phyloP scores from a whole-genome alignment of 2,888 invertebrate genomes.

The Tanytarsus gracilentus region DNA sequence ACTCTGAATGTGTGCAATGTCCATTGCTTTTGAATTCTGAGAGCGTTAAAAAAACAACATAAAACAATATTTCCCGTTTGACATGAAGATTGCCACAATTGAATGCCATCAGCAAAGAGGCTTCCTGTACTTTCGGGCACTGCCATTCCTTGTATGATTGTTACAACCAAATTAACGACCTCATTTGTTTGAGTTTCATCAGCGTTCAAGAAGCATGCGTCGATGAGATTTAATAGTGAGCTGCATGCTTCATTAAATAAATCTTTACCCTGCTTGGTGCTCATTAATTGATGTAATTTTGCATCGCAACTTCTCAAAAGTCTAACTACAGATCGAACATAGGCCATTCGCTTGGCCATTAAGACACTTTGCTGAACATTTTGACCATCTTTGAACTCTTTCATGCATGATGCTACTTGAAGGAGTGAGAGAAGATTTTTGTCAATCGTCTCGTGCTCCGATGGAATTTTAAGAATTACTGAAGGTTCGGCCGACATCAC shows the following conservation, averaged over 20 bases:
- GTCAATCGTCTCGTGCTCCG: slow-evolving; percentile 48
- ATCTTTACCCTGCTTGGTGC: slow-evolving; percentile 36
- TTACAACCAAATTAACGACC: slow-evolving; percentile 39
- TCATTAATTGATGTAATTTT: slow-evolving; percentile 39
- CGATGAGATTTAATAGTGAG: slow-evolving; percentile 6
- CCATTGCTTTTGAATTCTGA: slow-evolving; percentile 39
- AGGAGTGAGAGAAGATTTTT: slow-evolving; percentile 41
- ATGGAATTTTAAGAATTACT: slow-evolving; percentile 50
- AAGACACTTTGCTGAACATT: slow-evolving; percentile 33
- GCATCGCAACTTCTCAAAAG: slow-evolving; percentile 38
- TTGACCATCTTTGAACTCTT: slow-evolving; percentile 31
- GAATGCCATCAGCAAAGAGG: slow-evolving; percentile 39
- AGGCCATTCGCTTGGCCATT: slow-evolving; percentile 40
- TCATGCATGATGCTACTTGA: slow-evolving; percentile 30
- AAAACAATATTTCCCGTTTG: slow-evolving; percentile 37
- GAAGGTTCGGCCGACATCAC: slow-evolving; percentile 62
- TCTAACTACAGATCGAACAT: slow-evolving; percentile 38
- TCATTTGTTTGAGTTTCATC: slow-evolving; percentile 37
- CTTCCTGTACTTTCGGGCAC: slow-evolving; percentile 40
- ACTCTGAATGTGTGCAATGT: slow-evolving; percentile 37
- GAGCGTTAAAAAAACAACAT: slow-evolving; percentile 37
- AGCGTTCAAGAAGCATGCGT: not conserved
- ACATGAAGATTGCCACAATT: slow-evolving; percentile 38
- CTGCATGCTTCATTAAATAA: slow-evolving; percentile 19
- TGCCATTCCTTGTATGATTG: slow-evolving; percentile 39